Conservation (phyloP, 2,113 vertebrate species). For the Lota lota region DNA sequence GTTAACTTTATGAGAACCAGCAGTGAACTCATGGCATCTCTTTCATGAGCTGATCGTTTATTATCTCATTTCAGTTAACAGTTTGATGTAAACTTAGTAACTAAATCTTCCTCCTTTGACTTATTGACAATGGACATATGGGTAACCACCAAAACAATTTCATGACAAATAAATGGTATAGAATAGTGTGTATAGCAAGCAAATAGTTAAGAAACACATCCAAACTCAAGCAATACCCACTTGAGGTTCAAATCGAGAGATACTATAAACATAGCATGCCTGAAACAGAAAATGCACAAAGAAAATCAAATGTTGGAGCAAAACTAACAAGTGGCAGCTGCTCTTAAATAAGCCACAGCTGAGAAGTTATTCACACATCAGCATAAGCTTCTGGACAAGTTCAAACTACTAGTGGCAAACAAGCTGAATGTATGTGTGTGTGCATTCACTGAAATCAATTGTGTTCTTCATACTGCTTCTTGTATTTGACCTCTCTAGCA, state of each 20-base stretch:
- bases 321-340: conserved; percentile 48
- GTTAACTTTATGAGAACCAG: conserved; percentile 68
- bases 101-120: background rate
- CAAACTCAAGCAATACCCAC: too few species aligned
- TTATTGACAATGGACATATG: background rate
- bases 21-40: conserved; percentile 32
- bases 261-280: too few species aligned
- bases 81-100: conserved; percentile 4
- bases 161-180: background rate
- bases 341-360: conserved; percentile 30
- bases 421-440: background rate
- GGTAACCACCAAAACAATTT: background rate
- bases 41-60: conserved; percentile 26
- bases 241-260: too few species aligned
- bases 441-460: too few species aligned
- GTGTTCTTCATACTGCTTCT: too few species aligned
- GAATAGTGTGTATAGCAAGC: too few species aligned
- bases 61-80: background rate
- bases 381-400: conserved; percentile 27
- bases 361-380: conserved; percentile 43
- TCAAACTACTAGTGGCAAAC: conserved; percentile 32
- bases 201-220: too few species aligned
- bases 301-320: conserved; percentile 8
- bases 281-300: too few species aligned
- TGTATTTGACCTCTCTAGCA: too few species aligned